Evolutionary conservation across 2,113 vertebrate species (phyloP).

Genomic region (Nerophis lumbriciformis): DNA sequence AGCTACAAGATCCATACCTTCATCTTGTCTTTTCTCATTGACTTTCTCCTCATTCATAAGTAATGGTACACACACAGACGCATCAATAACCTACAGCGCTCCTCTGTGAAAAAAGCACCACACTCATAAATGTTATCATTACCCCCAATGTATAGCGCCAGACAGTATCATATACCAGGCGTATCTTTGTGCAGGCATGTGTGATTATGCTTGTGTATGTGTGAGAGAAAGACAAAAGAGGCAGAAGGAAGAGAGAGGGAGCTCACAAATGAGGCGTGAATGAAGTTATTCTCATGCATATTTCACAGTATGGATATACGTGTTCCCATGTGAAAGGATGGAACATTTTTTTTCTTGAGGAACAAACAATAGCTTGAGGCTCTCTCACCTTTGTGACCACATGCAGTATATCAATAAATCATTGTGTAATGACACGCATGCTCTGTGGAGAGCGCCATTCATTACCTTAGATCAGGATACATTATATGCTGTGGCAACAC

Average conservation of each 20-base stretch:
- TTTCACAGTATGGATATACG: slow-evolving; percentile 25
- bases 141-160: slow-evolving; percentile 43
- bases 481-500: no score
- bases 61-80: slow-evolving; percentile 61
- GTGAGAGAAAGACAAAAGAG: slow-evolving; percentile 7
- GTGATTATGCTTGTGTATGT: slow-evolving; percentile 22
- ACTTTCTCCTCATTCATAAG: slow-evolving; percentile 67
- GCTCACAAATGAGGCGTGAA: slow-evolving; percentile 21
- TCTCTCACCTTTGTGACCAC: slow-evolving; percentile 15
- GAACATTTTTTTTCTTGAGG: slow-evolving; percentile 25
- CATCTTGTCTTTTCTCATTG: slow-evolving; percentile 44
- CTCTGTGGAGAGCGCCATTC: neutral
- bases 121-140: slow-evolving; percentile 70
- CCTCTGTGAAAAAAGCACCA: slow-evolving; percentile 52
- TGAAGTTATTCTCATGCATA: slow-evolving; percentile 30
- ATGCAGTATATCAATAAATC: neutral
- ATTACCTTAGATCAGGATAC: slow-evolving; percentile 13
- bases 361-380: slow-evolving; percentile 6
- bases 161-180: slow-evolving; percentile 41
- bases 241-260: neutral
- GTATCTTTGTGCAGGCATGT: slow-evolving; percentile 17
- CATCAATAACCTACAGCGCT: slow-evolving; percentile 66
- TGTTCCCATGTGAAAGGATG: slow-evolving; percentile 10
- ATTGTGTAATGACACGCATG: slow-evolving; percentile 1
- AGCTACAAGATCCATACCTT: slow-evolving; percentile 55